Conservation (phyloP, 2,797 vertebrate species). For the Sebastes diaconus region DNA sequence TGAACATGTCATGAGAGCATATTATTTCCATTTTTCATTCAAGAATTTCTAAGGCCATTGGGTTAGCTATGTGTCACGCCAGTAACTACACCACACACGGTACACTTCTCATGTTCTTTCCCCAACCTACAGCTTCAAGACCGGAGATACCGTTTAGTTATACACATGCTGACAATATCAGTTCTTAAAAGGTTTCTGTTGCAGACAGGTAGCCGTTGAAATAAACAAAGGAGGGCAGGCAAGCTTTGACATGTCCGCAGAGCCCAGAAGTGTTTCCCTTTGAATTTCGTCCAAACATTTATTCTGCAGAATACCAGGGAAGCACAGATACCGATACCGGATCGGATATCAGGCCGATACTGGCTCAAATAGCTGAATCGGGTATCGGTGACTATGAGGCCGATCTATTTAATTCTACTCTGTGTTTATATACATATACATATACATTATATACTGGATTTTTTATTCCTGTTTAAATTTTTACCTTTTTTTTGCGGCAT, state of each 20-base stretch:
- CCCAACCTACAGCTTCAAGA: background rate
- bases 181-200: background rate
- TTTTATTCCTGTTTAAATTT: too few relatives aligned
- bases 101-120: background rate
- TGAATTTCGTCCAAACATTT: background rate
- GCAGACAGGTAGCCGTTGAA: background rate
- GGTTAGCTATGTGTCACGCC: background rate
- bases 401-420: too few relatives aligned
- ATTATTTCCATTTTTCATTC: slow-evolving; percentile 26
- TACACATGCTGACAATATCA: background rate
- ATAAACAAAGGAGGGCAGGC: background rate
- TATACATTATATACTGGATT: too few relatives aligned
- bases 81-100: background rate
- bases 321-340: too few relatives aligned
- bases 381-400: too few relatives aligned
- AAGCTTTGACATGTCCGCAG: slow-evolving; percentile 8
- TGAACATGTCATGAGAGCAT: slow-evolving; percentile 26
- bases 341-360: too few relatives aligned
- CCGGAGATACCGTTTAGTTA: background rate
- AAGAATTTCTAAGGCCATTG: background rate
- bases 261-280: background rate
- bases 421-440: too few relatives aligned
- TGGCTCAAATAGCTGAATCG: too few relatives aligned
- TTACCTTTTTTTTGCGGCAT: too few relatives aligned
- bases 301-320: background rate